phyloP scores from a whole-genome alignment of 2,113 vertebrate species.

The Oryzias javanicus region DNA sequence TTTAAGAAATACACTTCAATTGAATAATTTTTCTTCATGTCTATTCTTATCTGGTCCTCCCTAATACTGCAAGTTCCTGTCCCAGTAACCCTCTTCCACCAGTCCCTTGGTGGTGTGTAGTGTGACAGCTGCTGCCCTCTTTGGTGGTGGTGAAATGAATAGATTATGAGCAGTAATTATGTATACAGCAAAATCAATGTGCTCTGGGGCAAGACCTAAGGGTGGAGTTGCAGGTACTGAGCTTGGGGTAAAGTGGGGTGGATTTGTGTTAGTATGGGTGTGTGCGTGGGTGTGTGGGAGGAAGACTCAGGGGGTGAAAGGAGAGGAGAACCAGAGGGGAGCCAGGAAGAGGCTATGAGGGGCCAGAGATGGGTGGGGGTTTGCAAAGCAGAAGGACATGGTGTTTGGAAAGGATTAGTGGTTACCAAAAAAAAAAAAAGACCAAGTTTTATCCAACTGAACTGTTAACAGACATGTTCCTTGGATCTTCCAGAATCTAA shows the following conservation, averaged over 20 bases:
- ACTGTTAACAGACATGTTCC: no score
- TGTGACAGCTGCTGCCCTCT: constrained; percentile 97
- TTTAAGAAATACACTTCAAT: no score
- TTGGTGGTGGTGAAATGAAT: constrained; percentile 97
- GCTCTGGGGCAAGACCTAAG: constrained; percentile 90
- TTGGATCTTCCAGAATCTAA: no score
- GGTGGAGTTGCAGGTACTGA: constrained; percentile 82
- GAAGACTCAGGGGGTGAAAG: constrained; percentile 10
- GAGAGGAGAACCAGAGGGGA: constrained; percentile 42
- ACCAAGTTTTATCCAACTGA: neutral
- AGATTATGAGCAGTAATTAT: constrained; percentile 99
- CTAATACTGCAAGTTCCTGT: constrained; percentile 22
- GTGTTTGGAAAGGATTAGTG: constrained; percentile 11
- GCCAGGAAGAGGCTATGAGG: constrained; percentile 41
- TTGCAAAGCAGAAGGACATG: constrained; percentile 8
- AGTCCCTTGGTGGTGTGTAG: constrained; percentile 59
- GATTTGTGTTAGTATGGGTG: constrained; percentile 5
- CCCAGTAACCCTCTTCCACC: constrained; percentile 39
- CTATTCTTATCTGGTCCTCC: constrained; percentile 26
- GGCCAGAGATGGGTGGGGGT: constrained; percentile 7
- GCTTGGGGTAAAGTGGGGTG: constrained; percentile 14
- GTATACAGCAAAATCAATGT: constrained; percentile 99
- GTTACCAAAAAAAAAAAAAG: neutral
- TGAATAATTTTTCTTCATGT: neutral
- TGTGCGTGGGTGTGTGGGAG: neutral